Base-by-base conservation (phyloP, 2,888 invertebrate species). In the Sphaeridia pumilis region DNA sequence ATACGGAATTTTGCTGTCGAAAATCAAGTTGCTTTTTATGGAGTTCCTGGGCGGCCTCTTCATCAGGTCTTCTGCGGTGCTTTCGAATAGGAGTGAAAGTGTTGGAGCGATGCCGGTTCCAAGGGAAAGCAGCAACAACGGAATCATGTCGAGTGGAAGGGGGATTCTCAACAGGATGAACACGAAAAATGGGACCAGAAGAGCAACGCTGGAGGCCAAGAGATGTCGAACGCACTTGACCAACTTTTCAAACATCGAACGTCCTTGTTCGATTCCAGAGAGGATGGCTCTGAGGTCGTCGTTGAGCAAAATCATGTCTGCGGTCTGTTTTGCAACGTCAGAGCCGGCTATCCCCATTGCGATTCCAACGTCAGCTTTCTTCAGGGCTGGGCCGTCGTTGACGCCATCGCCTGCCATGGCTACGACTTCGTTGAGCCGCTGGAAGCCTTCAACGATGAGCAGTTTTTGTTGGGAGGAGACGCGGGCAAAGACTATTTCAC, bases 191-290 rank as follows among this genome's bases (percentile, higher is more conserved):
- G 94, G 94, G 43, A 92, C 88, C 70, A 95, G 93, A 76, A 94
- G 94, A 64, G 94, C 94, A 74, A 94, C 93, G 77, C 94, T 94
- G 63, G 92, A 92, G 66, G 94, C 93, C 58, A 94, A 75, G 58
- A 93, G 93, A 75, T 95, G 94, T 47, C 93, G 92, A 75, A 94
- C 94, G 67, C 93, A 94, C 74, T 94, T 94, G 77, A 94, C 94
- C 74, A 94, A 75, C 73, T 94, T 94, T 76, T 94, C 94, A 76
- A 94, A 94, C 75, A 94, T 94, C 66, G 94, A 74, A 48, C 90
- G 84, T 60, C 90, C 90, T 71, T 92, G 90, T 70, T 90, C 90
- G 26, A 90, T 88, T 55, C 87, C 87, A 3, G 79, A 81, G 1
- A 88, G 86, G 55, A 88, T 87, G 0, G 87, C 86, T 0, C 87